A percentile compares a stretch with the other conserved stretches of the same genome.
Evolutionary conservation across 1,140 invertebrate genomes (phyloP).

Genomic region (Liolophura sinensis): DNA sequence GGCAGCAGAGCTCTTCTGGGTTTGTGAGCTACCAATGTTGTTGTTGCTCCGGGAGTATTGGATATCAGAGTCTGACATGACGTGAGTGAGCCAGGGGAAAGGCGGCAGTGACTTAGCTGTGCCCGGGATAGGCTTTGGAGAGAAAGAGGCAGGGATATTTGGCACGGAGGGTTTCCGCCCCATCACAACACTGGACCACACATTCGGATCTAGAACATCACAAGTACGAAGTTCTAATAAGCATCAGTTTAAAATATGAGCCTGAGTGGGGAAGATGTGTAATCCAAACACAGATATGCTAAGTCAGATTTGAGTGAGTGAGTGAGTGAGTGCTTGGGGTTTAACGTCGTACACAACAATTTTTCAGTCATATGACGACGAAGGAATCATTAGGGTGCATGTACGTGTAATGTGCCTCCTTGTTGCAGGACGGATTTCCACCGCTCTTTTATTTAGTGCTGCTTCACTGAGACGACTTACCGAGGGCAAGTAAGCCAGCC

Average conservation of each 20-base stretch:
- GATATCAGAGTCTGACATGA: conserved; percentile 14
- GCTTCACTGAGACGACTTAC: no score
- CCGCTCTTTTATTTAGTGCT: no score
- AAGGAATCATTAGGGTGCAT: no score
- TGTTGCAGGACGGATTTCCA: no score
- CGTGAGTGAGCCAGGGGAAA: conserved; percentile 13
- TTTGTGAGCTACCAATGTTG: conserved; percentile 2
- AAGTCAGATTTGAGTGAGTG: not conserved
- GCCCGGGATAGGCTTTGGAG: conserved; percentile 30
- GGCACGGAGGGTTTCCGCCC: conserved; percentile 30
- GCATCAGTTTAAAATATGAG: no score
- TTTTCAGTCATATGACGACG: not conserved
- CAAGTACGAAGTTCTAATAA: not conserved
- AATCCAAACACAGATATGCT: not conserved
- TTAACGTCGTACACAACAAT: no score
- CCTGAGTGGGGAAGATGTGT: no score
- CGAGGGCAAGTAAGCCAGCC: no score
- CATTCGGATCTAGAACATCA: conserved; percentile 26
- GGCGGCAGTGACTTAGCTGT: conserved; percentile 18
- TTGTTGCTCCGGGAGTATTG: not conserved
- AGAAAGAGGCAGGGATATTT: conserved; percentile 3
- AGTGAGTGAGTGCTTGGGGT: no score
- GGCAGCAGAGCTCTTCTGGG: conserved; percentile 9
- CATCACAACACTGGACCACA: conserved; percentile 45
- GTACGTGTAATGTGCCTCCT: no score